Evolutionary conservation across 2,113 vertebrate genomes (phyloP).

Genomic region (Panurus biarmicus): DNA sequence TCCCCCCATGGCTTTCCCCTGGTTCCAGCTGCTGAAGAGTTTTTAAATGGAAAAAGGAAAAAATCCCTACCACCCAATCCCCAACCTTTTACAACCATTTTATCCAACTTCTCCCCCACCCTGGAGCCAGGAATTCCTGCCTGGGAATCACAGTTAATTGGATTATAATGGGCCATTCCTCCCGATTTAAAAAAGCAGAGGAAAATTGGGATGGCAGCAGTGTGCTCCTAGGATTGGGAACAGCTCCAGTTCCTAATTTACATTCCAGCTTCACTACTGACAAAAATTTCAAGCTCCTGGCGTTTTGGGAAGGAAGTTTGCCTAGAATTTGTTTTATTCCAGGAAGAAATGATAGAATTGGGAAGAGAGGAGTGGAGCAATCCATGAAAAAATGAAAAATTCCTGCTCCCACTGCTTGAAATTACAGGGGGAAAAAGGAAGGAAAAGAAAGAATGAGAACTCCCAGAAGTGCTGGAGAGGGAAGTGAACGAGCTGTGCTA

Average conservation of each 20-base stretch:
- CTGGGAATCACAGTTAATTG: constrained; percentile 63
- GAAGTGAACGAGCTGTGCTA: neutral
- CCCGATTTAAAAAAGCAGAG: constrained; percentile 13
- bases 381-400: constrained; percentile 5
- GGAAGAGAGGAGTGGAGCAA: neutral
- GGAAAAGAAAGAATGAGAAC: neutral
- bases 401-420: constrained; percentile 38
- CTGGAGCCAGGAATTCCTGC: neutral
- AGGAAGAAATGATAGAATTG: constrained; percentile 38
- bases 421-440: neutral
- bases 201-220: neutral
- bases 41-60: neutral
- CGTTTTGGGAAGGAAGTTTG: constrained; percentile 16
- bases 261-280: constrained; percentile 9
- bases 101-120: neutral
- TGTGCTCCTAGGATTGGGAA: constrained; percentile 4
- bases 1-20: neutral
- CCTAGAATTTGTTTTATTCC: constrained; percentile 30
- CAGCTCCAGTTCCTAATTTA: constrained; percentile 31
- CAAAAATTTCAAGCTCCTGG: constrained; percentile 43
- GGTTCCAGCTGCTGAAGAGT: neutral
- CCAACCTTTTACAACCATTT: neutral
- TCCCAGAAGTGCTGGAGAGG: neutral
- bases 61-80: neutral
- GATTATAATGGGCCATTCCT: constrained; percentile 37